Base-by-base conservation (phyloP, 2,797 vertebrate species). In the Staurois parvus region DNA sequence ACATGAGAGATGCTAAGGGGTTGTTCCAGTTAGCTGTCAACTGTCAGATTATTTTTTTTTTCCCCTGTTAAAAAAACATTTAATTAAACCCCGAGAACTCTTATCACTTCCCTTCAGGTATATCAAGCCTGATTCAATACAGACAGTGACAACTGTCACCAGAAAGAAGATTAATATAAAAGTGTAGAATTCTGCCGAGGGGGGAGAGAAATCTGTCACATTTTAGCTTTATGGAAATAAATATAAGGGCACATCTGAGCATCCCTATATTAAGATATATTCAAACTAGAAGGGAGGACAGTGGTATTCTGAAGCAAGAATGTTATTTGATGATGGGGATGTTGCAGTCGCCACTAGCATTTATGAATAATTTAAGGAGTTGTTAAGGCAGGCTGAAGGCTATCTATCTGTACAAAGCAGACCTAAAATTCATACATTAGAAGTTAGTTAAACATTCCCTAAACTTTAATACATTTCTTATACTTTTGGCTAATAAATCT, bases 41-140 rank as follows among this genome's bases (percentile, higher is more conserved):
- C 72, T 86, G 32, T 76, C 85, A 87, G 73, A 1, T 76, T 90
- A 88, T 89, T 88, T 81, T 78, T 62, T n/a, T 81, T 32, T 2
- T 4, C 72, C 37, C 17, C 3, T 7, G 67, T 24, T n/a, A 81
- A 77, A 83, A 24, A 83, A 88, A 72, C 1, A 79, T 81, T 75
- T 81, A 85, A 81, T 86, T 81, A 89, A 91, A 89, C 72, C 45
- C 70, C 69, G 40, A 88, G 72, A 21, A 12, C 8, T 5, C 83
- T 90, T 87, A 48, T 62, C 82, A 70, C 79, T 89, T 89, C 77
- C 19, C 74, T 89, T 88, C 29, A 84, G 68, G 81, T 89, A 80
- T 34, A 90, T 85, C 59, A 85, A 82, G 87, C 87, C 84, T 88
- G 87, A 92, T 88, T 90, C 40, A 86, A 56, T 81, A 52, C 9